Conservation (phyloP, 2,888 invertebrate species). For the Nephrotoma appendiculata region DNA sequence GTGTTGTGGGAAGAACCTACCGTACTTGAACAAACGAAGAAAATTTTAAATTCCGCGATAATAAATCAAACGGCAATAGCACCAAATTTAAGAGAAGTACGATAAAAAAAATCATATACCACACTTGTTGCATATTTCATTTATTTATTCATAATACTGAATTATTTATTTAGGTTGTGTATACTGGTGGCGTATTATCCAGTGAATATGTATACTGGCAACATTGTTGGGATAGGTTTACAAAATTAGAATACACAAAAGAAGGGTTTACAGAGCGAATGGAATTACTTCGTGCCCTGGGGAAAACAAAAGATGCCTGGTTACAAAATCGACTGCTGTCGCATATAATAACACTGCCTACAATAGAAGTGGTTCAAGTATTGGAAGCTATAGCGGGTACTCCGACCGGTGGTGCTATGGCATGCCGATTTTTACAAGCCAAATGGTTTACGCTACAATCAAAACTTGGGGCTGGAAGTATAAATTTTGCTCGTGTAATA, state of each 20-base stretch:
- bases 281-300: constrained; percentile 30
- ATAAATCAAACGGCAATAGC: constrained; percentile 27
- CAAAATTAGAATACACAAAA: constrained; percentile 25
- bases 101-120: not conserved
- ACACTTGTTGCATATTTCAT: not conserved
- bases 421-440: constrained; percentile 32
- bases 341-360: constrained; percentile 31
- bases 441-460: constrained; percentile 32
- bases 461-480: constrained; percentile 29
- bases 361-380: constrained; percentile 31
- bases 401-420: constrained; percentile 33
- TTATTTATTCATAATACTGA: not conserved
- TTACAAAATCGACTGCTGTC: constrained; percentile 32
- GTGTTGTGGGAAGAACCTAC: constrained; percentile 32
- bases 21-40: constrained; percentile 27
- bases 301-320: constrained; percentile 33
- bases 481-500: constrained; percentile 33
- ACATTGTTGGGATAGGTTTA: constrained; percentile 32
- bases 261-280: constrained; percentile 31
- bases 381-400: constrained; percentile 33
- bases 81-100: constrained; percentile 31
- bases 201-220: constrained; percentile 33
- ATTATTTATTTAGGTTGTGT: constrained; percentile 24
- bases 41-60: constrained; percentile 28
- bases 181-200: constrained; percentile 32